Base-by-base conservation (phyloP, 1,140 invertebrate species). In the Hydropsyche tenuis region DNA sequence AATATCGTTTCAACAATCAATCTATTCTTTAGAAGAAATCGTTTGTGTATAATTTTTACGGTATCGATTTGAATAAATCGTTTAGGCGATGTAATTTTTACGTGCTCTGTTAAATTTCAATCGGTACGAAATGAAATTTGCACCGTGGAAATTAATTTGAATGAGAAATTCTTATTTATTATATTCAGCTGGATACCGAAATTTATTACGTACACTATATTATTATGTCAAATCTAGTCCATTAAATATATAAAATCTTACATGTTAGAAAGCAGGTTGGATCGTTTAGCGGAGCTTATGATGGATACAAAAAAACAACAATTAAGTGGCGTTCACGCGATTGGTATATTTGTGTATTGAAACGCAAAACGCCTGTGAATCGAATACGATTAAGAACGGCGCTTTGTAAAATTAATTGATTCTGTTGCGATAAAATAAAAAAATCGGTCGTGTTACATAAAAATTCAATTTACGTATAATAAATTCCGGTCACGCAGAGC, bases 401-500 rank as follows among this genome's bases (percentile, higher is more conserved):
- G 7, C 56, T 60, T 60, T 60, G 56, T 60, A 60, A 60, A 60
- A 60, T 60, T 60, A 60, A 60, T 60, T 60, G 56, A 60, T 60
- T 60, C n/a, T 9, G 56, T 12, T 2, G 56, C 20, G 56, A 60
- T 60, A 60, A 60, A 60, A 60, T 60, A 20, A 60, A 60, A 60
- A 37, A 60, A 65, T 65, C 20, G 63, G 18, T 20, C 30, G 63
- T 20, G 63, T 65, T 65, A 65, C 63, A 65, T 65, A 65, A 65
- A 65, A 65, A 43, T 65, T 65, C 63, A 65, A 65, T 65, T 65
- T 65, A 65, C 42, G 20, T 22, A 65, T 65, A 65, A 43, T 45
- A 65, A 65, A 65, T 65, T 65, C 63, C 63, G 63, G 63, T 65
- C 63, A 65, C 63, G 63, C 30, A 18, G 37, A 65, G 30, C 63